Evolutionary conservation across 2,888 invertebrate species (phyloP).

Genomic region (Cataglyphis rosenhaueri): DNA sequence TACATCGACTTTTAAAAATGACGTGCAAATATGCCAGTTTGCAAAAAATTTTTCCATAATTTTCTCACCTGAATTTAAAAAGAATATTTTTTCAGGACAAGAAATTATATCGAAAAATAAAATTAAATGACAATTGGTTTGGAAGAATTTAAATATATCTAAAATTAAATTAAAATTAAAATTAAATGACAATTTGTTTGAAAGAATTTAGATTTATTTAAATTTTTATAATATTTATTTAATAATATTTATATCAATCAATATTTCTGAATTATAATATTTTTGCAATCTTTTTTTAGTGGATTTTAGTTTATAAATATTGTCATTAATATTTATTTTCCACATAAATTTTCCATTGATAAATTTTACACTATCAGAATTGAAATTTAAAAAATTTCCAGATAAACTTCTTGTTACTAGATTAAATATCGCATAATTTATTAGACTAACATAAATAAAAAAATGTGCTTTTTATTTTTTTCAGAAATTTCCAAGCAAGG

Average conservation of each 20-base stretch:
- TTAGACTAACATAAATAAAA: not conserved
- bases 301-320: not conserved
- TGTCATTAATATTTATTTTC: not conserved
- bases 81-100: not conserved
- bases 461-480: slow-evolving; percentile 5
- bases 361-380: not conserved
- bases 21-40: not conserved
- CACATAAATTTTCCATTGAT: not conserved
- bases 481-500: not conserved
- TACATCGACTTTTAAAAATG: slow-evolving; percentile 22
- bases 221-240: no score
- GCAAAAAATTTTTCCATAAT: not conserved
- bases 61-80: not conserved
- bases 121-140: not conserved
- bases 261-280: not conserved
- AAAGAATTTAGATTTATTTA: no score
- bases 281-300: not conserved
- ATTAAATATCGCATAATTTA: slow-evolving; percentile 2
- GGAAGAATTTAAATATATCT: not conserved
- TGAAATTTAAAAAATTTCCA: not conserved
- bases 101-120: not conserved
- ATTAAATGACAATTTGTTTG: no score
- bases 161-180: no score
- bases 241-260: not conserved
- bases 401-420: not conserved